A percentile compares a stretch with the other conserved stretches of the same genome.
These are phyloP conservation scores for Caenorhabditis zanzibari DNA, from an alignment of 2,888 invertebrate genomes.

Conservation along the genomic window DNA sequence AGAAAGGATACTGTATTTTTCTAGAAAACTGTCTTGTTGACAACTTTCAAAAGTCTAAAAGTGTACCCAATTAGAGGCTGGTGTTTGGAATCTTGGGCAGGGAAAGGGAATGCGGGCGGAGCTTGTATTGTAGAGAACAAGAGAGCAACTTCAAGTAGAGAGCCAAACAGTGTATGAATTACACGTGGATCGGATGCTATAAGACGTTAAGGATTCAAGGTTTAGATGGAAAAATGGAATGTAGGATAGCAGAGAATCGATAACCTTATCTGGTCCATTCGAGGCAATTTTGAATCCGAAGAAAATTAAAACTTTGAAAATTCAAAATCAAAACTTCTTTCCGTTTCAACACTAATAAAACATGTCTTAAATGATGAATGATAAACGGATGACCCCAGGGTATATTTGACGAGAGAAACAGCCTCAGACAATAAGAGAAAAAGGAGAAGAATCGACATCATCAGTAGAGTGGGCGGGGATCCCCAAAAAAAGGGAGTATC, in stretches of 20 bases:
- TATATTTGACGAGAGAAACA: neutral
- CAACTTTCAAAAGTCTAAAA: neutral
- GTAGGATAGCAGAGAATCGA: no score
- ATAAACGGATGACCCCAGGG: conserved; percentile 11
- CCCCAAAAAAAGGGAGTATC: conserved; percentile 11
- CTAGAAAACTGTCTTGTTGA: neutral
- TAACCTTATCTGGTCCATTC: no score
- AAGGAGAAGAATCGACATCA: conserved; percentile 1
- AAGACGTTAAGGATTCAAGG: neutral
- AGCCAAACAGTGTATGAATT: conserved; percentile 8
- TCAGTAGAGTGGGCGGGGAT: conserved; percentile 26
- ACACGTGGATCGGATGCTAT: conserved; percentile 8
- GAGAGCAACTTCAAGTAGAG: neutral
- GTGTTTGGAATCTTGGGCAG: neutral
- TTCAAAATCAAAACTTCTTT: no score
- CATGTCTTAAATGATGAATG: conserved; percentile 12
- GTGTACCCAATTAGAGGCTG: neutral
- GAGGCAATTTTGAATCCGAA: no score
- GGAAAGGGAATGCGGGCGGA: neutral
- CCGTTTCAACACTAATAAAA: no score
- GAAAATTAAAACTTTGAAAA: no score
- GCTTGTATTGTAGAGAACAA: neutral
- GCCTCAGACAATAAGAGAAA: conserved; percentile 1
- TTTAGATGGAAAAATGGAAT: no score
- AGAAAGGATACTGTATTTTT: neutral